These are phyloP conservation scores for Melanerpes formicivorus DNA, from an alignment of 2,113 vertebrate species.

Conservation along the genomic window DNA sequence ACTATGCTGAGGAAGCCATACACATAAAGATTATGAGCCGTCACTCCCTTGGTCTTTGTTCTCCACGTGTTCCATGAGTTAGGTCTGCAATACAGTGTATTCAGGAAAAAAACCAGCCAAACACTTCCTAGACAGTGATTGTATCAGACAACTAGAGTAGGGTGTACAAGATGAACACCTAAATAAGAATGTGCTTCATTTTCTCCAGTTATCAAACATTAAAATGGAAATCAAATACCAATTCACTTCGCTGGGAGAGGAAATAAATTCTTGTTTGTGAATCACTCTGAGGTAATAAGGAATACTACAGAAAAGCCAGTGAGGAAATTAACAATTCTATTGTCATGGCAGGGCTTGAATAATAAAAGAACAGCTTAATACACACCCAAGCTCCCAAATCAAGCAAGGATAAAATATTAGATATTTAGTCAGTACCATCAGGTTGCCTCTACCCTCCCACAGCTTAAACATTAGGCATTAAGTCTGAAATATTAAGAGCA, in stretches of 20 bases:
- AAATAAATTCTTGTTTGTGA: not conserved
- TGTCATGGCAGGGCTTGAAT: not conserved
- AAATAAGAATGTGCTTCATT: not conserved
- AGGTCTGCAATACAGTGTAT: not conserved
- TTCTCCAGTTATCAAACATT: not conserved
- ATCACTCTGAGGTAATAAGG: not conserved
- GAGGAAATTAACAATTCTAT: not conserved
- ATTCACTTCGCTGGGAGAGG: not conserved
- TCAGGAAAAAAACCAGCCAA: not conserved
- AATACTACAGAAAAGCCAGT: not conserved
- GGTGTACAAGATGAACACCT: not conserved
- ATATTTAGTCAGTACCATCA: not conserved
- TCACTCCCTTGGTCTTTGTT: not conserved
- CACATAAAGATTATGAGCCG: not conserved
- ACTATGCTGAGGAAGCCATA: not conserved
- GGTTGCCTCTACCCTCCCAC: not conserved
- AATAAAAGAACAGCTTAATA: not conserved
- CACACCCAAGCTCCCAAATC: not conserved
- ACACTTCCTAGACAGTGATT: not conserved
- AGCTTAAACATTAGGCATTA: not conserved
- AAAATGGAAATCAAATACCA: not conserved
- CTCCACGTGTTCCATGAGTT: not conserved
- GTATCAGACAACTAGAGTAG: not conserved
- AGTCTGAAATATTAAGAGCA: not conserved
- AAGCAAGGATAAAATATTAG: not conserved